Conservation (phyloP, 2,888 invertebrate genomes). For the Agriopis aurantiaria region DNA sequence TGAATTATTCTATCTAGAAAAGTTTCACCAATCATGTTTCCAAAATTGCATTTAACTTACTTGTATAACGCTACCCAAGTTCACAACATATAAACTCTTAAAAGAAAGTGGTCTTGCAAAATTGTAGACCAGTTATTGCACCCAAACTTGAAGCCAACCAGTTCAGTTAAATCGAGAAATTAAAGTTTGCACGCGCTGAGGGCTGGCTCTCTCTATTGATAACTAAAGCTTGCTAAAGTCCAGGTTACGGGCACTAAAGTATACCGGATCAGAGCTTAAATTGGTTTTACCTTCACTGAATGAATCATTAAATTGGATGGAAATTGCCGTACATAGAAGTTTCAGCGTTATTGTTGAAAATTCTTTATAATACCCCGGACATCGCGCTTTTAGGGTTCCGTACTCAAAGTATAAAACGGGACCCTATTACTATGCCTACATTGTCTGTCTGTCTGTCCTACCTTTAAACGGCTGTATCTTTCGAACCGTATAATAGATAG, state of each 20-base stretch:
- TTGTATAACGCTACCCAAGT: too few species aligned
- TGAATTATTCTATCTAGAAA: too few species aligned
- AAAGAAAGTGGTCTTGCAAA: neutral
- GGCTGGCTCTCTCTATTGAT: slow-evolving; percentile 9
- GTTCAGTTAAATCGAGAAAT: slow-evolving; percentile 4
- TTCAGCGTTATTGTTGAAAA: neutral
- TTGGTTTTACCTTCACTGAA: slow-evolving; percentile 10
- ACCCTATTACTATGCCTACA: too few species aligned
- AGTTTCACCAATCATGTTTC: too few species aligned
- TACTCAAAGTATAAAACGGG: too few species aligned
- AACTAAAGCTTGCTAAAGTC: slow-evolving; percentile 14
- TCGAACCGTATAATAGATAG: too few species aligned
- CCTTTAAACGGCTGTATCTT: too few species aligned
- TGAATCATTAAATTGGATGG: slow-evolving; percentile 1
- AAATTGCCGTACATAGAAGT: neutral
- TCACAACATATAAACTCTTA: too few species aligned
- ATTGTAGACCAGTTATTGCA: neutral
- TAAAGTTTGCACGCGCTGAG: neutral
- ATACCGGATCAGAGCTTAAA: slow-evolving; percentile 5
- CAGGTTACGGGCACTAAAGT: slow-evolving; percentile 21
- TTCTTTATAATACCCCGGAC: neutral
- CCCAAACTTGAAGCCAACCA: neutral
- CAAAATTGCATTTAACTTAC: too few species aligned
- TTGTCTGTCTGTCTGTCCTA: too few species aligned
- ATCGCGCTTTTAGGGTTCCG: too few species aligned